Conservation (phyloP, 2,113 vertebrate species). For the Oreochromis tanganicae region DNA sequence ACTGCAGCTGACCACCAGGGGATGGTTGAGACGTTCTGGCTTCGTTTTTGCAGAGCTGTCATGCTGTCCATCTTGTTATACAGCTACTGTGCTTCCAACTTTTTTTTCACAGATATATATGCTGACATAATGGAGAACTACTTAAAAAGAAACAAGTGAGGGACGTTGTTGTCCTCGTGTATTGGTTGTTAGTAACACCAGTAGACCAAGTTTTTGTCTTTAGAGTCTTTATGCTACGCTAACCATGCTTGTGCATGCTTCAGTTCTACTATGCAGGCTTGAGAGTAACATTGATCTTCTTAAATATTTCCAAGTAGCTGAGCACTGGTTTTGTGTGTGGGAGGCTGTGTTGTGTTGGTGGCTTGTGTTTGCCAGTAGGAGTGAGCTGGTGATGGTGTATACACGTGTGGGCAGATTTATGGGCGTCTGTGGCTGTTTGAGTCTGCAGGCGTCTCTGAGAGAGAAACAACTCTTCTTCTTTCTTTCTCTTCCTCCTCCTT, state of each 20-base stretch:
- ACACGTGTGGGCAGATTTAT: not conserved
- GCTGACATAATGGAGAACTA: not conserved
- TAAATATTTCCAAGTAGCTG: not conserved
- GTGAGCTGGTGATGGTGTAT: not conserved
- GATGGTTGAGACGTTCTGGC: not conserved
- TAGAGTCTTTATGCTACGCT: not conserved
- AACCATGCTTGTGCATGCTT: not conserved
- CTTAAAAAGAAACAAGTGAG: accelerated
- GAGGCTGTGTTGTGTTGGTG: not conserved
- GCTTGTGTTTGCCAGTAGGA: not conserved
- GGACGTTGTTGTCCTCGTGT: not conserved
- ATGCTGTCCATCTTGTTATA: not conserved
- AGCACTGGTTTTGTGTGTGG: not conserved
- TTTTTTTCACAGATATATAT: not conserved
- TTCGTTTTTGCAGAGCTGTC: not conserved
- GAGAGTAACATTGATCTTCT: not conserved
- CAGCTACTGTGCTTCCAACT: not conserved
- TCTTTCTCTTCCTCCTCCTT: not conserved
- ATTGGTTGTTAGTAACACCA: not conserved
- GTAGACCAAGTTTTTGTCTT: accelerated
- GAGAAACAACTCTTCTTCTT: not conserved
- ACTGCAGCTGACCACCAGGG: not conserved
- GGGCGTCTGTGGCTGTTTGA: not conserved
- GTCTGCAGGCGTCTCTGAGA: not conserved
- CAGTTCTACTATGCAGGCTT: not conserved